Percentiles rank a stretch among this genome's conserved stretches.
phyloP scores from a whole-genome alignment of 2,797 vertebrate species.

The Acanthurus leucopareius region DNA sequence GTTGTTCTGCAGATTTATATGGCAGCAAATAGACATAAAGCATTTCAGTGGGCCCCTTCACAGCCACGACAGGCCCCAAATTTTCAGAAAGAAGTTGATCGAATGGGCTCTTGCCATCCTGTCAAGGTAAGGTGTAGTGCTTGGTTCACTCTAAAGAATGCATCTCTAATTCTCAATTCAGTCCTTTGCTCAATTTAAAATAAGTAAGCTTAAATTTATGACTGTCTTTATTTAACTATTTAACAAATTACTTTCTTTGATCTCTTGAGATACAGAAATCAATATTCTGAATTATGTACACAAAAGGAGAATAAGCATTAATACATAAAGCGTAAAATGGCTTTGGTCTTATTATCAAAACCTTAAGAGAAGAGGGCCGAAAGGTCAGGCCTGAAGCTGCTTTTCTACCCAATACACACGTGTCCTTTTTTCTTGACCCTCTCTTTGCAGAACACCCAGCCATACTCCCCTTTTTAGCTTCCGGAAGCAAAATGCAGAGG shows the following conservation, averaged over 20 bases:
- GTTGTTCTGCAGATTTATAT: slow-evolving; percentile 73
- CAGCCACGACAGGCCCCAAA: slow-evolving; percentile 69
- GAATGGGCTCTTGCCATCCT: slow-evolving; percentile 69
- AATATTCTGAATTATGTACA: slow-evolving; percentile 34
- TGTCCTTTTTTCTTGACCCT: slow-evolving; percentile 84
- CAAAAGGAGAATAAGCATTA: slow-evolving; percentile 34
- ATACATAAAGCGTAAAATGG: slow-evolving; percentile 30
- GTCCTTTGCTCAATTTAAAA: slow-evolving; percentile 69
- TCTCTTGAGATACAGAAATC: slow-evolving; percentile 16
- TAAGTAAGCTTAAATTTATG: slow-evolving; percentile 9
- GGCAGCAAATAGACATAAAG: slow-evolving; percentile 59
- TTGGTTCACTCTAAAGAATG: slow-evolving; percentile 74
- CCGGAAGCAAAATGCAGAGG: slow-evolving; percentile 87
- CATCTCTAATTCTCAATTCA: slow-evolving; percentile 75
- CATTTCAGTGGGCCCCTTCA: slow-evolving; percentile 43
- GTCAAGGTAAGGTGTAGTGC: slow-evolving; percentile 81
- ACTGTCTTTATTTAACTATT: slow-evolving; percentile 23
- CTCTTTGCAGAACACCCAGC: slow-evolving; percentile 90
- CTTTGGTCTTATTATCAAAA: slow-evolving; percentile 44
- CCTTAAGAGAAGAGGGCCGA: slow-evolving; percentile 42
- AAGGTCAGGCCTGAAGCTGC: slow-evolving; percentile 69
- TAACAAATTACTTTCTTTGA: background rate
- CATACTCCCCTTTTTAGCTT: slow-evolving; percentile 91
- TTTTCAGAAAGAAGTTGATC: slow-evolving; percentile 76
- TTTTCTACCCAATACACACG: slow-evolving; percentile 79